Evolutionary conservation across 2,888 invertebrate species (phyloP).

Genomic region (Lasioglossum vierecki): DNA sequence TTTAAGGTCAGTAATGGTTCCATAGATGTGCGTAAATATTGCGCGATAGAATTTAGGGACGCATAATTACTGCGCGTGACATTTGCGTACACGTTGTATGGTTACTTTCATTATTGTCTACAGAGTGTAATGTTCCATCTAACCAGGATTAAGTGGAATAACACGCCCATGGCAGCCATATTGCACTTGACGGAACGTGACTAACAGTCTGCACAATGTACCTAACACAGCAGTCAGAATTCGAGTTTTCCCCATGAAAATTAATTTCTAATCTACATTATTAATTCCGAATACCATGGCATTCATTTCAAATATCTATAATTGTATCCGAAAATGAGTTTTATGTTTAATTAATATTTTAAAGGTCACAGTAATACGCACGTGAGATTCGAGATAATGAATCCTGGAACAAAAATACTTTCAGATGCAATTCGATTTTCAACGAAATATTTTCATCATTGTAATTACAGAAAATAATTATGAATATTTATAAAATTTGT

Average conservation of each 20-base stretch:
- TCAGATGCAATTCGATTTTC: not conserved
- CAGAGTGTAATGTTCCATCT: slow-evolving; percentile 27
- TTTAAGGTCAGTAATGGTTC: slow-evolving; percentile 21
- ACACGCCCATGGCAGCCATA: not conserved
- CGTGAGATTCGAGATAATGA: not conserved
- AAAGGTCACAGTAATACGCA: not conserved
- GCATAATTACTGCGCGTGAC: slow-evolving; percentile 51
- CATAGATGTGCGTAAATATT: slow-evolving; percentile 10
- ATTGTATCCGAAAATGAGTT: not conserved
- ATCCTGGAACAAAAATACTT: not conserved
- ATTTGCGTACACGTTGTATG: slow-evolving; percentile 27
- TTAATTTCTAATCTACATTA: not conserved
- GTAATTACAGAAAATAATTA: not conserved
- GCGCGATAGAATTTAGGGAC: slow-evolving; percentile 25
- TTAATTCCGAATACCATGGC: not conserved
- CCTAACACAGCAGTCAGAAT: not conserved
- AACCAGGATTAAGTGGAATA: slow-evolving; percentile 38
- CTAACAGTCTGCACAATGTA: slow-evolving; percentile 22
- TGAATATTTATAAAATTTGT: not conserved
- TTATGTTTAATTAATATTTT: not conserved
- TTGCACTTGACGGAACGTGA: slow-evolving; percentile 24
- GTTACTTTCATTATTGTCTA: slow-evolving; percentile 51
- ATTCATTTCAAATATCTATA: not conserved
- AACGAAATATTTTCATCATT: not conserved
- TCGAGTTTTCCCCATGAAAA: slow-evolving; percentile 12